Percentiles rank a stretch among this genome's conserved stretches.
These are phyloP conservation scores for Callospermophilus lateralis DNA, from an alignment of 2,113 vertebrate species.

Conservation along the genomic window DNA sequence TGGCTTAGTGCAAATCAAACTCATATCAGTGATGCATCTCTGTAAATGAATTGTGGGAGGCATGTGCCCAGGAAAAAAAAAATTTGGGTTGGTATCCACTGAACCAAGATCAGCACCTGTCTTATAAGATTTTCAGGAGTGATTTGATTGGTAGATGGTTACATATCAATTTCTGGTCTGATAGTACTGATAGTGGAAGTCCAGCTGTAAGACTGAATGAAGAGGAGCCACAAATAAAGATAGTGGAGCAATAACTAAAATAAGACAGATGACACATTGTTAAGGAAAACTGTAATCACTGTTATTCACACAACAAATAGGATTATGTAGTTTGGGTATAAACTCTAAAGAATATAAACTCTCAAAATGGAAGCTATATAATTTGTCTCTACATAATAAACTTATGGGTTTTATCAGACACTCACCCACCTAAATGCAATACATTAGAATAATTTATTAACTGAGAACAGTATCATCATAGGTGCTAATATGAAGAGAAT, in stretches of 20 bases:
- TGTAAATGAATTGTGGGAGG: not conserved
- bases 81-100: not conserved
- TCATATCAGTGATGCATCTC: not conserved
- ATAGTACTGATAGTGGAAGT: not conserved
- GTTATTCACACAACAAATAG: not conserved
- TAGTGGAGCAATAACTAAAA: not conserved
- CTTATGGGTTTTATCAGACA: not conserved
- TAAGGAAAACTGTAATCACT: not conserved
- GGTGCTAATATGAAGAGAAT: not conserved
- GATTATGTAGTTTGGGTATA: not conserved
- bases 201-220: not conserved
- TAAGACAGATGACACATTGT: not conserved
- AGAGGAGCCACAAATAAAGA: not conserved
- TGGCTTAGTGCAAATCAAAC: not conserved
- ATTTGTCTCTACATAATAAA: not conserved
- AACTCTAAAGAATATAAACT: not conserved
- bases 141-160: not conserved
- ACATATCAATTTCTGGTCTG: not conserved
- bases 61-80: not conserved
- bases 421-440: not conserved
- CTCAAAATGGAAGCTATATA: not conserved
- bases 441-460: not conserved
- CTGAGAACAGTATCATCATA: not conserved
- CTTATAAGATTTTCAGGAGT: not conserved
- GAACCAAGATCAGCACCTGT: not conserved